These are phyloP conservation scores for Aphidius ervi DNA, from an alignment of 1,140 invertebrate genomes.

Conservation along the genomic window DNA sequence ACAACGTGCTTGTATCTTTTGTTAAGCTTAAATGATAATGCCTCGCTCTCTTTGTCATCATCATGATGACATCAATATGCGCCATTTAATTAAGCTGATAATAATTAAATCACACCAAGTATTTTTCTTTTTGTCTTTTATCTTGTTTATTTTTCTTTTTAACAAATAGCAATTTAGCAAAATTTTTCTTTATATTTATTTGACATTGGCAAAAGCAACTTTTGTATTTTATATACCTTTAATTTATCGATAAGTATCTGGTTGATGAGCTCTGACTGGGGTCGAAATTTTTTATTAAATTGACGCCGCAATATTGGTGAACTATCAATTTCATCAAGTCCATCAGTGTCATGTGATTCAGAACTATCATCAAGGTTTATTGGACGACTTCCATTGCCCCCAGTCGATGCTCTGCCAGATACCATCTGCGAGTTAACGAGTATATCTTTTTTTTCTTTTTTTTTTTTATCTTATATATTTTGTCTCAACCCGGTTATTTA, in stretches of 20 bases:
- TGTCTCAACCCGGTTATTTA: neutral
- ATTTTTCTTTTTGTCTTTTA: too few species aligned
- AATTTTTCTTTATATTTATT: neutral
- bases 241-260: conserved; percentile 62
- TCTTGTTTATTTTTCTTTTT: too few species aligned
- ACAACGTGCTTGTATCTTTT: too few species aligned
- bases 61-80: too few species aligned
- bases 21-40: too few species aligned
- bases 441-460: conserved; percentile 21
- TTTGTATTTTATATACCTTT: conserved; percentile 41
- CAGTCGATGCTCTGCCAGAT: conserved; percentile 50
- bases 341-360: conserved; percentile 61
- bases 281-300: conserved; percentile 52
- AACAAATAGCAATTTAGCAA: too few species aligned
- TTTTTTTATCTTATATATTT: conserved; percentile 12
- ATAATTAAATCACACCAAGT: too few species aligned
- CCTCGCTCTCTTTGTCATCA: too few species aligned
- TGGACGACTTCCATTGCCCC: conserved; percentile 47
- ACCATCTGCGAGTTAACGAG: conserved; percentile 51
- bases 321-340: conserved; percentile 58
- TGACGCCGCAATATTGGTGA: conserved; percentile 54
- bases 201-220: neutral
- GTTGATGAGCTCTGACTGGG: conserved; percentile 60
- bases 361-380: conserved; percentile 57
- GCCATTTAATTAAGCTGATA: too few species aligned